Evolutionary conservation across 2,113 vertebrate genomes (phyloP).

Genomic region (Litocranius walleri): DNA sequence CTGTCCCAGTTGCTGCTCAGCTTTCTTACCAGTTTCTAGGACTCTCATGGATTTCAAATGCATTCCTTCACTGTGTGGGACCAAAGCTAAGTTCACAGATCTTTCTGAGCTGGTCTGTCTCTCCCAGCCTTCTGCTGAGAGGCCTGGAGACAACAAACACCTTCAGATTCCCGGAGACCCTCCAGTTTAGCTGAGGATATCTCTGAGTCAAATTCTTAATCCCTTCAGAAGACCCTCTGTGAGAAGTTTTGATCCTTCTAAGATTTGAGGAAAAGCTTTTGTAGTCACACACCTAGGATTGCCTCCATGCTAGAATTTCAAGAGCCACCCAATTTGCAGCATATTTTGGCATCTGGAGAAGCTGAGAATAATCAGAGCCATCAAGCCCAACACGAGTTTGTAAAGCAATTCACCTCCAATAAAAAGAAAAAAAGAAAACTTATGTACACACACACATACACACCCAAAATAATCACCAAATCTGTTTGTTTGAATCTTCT

Average conservation of each 20-base stretch:
- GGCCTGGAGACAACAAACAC: not conserved
- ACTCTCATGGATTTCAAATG: not conserved
- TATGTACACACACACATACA: not conserved
- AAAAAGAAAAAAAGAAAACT: not conserved
- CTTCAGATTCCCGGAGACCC: not conserved
- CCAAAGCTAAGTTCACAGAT: not conserved
- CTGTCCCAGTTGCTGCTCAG: not conserved
- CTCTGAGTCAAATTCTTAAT: not conserved
- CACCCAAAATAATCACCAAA: not conserved
- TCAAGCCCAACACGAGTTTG: not conserved
- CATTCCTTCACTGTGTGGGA: not conserved
- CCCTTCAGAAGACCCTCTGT: not conserved
- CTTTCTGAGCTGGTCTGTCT: not conserved
- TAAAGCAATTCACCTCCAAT: not conserved
- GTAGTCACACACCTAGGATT: not conserved
- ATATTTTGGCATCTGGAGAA: not conserved
- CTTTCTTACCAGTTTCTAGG: not conserved
- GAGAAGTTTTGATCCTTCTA: not conserved
- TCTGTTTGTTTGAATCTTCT: not conserved
- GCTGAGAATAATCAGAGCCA: not conserved
- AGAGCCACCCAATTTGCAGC: not conserved
- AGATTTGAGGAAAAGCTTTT: not conserved
- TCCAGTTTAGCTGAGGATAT: not conserved
- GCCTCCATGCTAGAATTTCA: not conserved
- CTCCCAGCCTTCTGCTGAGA: not conserved